Evolutionary conservation across 2,888 invertebrate species (phyloP).

Genomic region (Gandaritis pyraliata): DNA sequence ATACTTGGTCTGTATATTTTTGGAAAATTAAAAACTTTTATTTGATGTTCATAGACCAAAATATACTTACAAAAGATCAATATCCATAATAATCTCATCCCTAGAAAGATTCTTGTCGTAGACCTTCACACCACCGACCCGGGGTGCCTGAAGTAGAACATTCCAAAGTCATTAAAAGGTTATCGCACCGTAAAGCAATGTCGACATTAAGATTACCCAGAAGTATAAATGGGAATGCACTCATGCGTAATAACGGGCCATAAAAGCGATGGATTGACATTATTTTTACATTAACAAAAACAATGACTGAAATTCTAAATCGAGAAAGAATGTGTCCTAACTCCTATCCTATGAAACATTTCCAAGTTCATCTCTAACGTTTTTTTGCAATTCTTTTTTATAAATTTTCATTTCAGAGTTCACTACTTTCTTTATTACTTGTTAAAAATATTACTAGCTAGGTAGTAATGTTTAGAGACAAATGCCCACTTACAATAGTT

Average conservation of each 20-base stretch:
- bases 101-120: constrained; percentile 97
- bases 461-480: too few relatives aligned
- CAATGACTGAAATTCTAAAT: too few relatives aligned
- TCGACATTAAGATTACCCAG: constrained; percentile 12
- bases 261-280: background rate
- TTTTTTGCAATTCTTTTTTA: too few relatives aligned
- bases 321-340: too few relatives aligned
- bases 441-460: too few relatives aligned
- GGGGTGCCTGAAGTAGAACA: constrained; percentile 89
- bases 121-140: constrained; percentile 97
- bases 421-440: too few relatives aligned
- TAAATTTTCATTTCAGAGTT: too few relatives aligned
- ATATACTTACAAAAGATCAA: constrained; percentile 94
- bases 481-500: constrained; percentile 91
- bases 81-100: constrained; percentile 98
- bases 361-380: too few relatives aligned
- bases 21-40: too few relatives aligned
- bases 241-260: constrained; percentile 4
- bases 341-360: too few relatives aligned
- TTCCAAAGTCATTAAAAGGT: constrained; percentile 20
- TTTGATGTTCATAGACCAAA: too few relatives aligned
- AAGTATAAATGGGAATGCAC: constrained; percentile 14
- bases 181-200: constrained; percentile 19
- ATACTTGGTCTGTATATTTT: too few relatives aligned
- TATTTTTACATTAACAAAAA: background rate